Evolutionary conservation across 2,113 vertebrate genomes (phyloP).

Genomic region (Glaucomys volans): DNA sequence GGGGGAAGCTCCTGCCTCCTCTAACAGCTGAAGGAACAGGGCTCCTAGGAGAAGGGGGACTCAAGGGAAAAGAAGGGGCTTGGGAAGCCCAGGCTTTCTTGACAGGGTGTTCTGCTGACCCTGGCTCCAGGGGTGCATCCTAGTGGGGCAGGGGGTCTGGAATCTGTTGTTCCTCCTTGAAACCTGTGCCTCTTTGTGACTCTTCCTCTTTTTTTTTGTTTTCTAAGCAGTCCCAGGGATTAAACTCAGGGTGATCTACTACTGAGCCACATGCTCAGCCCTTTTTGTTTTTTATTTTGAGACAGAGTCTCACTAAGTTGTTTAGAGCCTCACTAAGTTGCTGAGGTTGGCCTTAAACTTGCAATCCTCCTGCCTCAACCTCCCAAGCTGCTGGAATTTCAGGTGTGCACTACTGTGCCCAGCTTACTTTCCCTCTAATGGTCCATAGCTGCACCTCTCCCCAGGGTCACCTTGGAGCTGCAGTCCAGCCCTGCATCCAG

Average conservation of each 20-base stretch:
- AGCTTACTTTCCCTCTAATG: neutral
- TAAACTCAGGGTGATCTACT: too few species aligned
- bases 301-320: too few species aligned
- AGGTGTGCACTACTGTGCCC: too few species aligned
- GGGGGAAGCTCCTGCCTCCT: neutral
- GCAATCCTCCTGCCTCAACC: too few species aligned
- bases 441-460: fast-evolving
- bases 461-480: neutral
- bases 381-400: too few species aligned
- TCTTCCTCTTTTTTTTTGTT: too few species aligned
- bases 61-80: neutral
- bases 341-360: too few species aligned
- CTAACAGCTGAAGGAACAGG: neutral
- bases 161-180: neutral
- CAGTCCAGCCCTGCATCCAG: neutral
- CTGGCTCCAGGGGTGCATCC: too few species aligned
- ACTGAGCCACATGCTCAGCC: too few species aligned
- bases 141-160: neutral
- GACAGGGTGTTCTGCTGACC: neutral
- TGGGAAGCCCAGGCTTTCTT: neutral
- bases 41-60: neutral
- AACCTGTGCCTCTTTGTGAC: neutral
- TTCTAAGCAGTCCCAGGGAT: too few species aligned
- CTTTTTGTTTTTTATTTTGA: too few species aligned
- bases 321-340: too few species aligned